These are phyloP conservation scores for Anthoscopus minutus DNA, from an alignment of 2,113 vertebrate species.

Conservation along the genomic window DNA sequence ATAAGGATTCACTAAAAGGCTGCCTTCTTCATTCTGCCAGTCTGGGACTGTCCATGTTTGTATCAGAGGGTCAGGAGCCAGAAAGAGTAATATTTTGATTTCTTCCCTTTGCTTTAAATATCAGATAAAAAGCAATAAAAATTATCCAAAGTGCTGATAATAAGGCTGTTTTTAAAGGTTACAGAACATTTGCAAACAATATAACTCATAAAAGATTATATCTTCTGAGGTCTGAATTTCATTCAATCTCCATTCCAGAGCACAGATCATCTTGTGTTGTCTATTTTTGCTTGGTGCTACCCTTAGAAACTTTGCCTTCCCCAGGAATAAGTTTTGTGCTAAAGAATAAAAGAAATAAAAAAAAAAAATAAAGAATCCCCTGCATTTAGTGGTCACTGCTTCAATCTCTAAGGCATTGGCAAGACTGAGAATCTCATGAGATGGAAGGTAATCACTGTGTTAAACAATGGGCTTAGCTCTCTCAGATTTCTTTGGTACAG, in stretches of 20 bases:
- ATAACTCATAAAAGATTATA: background rate
- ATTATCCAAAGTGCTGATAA: background rate
- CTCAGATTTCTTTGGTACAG: background rate
- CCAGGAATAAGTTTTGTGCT: background rate
- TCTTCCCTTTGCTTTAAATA: background rate
- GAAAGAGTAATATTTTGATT: background rate
- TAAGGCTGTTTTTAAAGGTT: background rate
- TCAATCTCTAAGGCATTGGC: background rate
- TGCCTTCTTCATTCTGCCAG: background rate
- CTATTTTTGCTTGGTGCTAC: background rate
- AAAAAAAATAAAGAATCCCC: background rate
- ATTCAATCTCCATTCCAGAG: background rate
- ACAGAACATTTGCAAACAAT: background rate
- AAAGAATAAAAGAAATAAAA: background rate
- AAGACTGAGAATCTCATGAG: background rate
- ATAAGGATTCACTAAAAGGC: background rate
- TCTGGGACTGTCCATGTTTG: background rate
- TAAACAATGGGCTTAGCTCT: background rate
- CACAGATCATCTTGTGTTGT: background rate
- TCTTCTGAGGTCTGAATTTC: background rate
- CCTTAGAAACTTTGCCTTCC: background rate
- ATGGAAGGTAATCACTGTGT: background rate
- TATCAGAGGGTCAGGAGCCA: background rate
- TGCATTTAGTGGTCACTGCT: background rate
- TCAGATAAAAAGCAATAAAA: background rate